Evolutionary conservation across 2,888 invertebrate genomes (phyloP).

Genomic region (Agrotis puta): DNA sequence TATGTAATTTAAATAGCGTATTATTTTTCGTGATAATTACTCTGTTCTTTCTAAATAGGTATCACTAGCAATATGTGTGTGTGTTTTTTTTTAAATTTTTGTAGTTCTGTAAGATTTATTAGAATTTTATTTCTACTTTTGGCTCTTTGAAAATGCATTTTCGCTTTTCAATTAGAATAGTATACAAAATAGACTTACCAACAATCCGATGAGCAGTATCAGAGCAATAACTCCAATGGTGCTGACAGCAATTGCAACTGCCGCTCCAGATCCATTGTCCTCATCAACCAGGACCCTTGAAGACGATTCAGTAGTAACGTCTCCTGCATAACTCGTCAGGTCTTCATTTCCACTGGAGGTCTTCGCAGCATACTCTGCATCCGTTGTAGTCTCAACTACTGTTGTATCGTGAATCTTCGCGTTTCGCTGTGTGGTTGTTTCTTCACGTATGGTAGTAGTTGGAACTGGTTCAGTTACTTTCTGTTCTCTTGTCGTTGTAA

Average conservation of each 20-base stretch:
- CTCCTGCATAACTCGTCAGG: slow-evolving; percentile 76
- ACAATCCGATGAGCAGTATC: slow-evolving; percentile 93
- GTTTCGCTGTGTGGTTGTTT: slow-evolving; percentile 67
- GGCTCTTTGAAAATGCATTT: no score
- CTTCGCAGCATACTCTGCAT: slow-evolving; percentile 75
- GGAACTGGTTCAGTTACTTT: slow-evolving; percentile 33
- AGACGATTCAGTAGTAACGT: slow-evolving; percentile 81
- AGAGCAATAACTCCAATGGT: slow-evolving; percentile 95
- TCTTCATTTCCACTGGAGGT: slow-evolving; percentile 77
- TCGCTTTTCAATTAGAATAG: neutral
- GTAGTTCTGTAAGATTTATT: neutral
- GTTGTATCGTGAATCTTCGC: slow-evolving; percentile 73
- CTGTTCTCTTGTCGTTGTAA: slow-evolving; percentile 31
- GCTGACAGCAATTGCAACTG: slow-evolving; percentile 95
- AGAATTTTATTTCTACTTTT: neutral
- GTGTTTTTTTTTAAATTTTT: slow-evolving; percentile 2
- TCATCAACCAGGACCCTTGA: slow-evolving; percentile 78
- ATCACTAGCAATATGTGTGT: neutral
- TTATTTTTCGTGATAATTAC: no score
- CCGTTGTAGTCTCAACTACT: slow-evolving; percentile 68
- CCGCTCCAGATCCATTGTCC: slow-evolving; percentile 92
- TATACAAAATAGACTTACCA: slow-evolving; percentile 90
- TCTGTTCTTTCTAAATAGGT: neutral
- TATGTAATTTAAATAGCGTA: neutral
- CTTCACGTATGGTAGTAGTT: slow-evolving; percentile 41